phyloP scores from a whole-genome alignment of 2,113 vertebrate species.

The Panthera uncia region DNA sequence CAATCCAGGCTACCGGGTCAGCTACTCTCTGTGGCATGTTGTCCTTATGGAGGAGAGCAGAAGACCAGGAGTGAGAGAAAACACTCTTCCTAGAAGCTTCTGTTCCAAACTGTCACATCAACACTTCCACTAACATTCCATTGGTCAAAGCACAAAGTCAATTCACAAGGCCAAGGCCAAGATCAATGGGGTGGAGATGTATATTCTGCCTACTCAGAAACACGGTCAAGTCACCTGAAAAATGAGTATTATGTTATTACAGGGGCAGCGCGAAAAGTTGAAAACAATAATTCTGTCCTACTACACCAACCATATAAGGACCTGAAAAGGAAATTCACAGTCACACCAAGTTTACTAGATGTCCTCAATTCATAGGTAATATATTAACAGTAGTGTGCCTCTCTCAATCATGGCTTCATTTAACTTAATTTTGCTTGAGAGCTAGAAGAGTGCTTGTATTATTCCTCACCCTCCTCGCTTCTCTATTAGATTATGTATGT shows the following conservation, averaged over 20 bases:
- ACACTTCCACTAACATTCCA: background rate
- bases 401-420: background rate
- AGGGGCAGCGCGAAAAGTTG: background rate
- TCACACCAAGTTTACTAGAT: background rate
- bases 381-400: background rate
- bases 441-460: background rate
- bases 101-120: background rate
- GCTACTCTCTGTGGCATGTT: background rate
- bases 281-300: background rate
- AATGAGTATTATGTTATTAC: background rate
- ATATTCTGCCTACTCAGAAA: background rate
- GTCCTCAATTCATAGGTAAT: background rate
- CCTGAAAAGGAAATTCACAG: background rate
- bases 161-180: background rate
- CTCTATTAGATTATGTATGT: background rate
- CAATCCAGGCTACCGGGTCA: background rate
- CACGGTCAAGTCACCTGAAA: background rate
- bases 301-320: background rate
- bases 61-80: background rate
- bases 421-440: slow-evolving; percentile 17
- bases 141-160: background rate
- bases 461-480: background rate
- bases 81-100: background rate
- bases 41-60: background rate
- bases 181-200: background rate